These are phyloP conservation scores for Leptopilina syphax DNA, from an alignment of 2,888 invertebrate genomes.

Conservation along the genomic window DNA sequence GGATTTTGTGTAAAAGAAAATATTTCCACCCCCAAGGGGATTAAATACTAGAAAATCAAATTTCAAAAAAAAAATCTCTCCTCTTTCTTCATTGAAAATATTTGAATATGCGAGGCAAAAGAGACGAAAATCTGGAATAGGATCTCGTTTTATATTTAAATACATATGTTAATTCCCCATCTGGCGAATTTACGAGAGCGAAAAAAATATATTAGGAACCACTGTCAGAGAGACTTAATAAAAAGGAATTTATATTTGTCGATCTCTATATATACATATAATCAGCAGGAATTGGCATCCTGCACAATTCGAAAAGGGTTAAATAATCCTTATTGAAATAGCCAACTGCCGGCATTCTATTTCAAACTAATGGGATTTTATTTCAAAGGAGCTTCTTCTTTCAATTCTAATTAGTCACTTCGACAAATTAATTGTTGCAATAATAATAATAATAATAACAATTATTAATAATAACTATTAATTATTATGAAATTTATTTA, in stretches of 20 bases:
- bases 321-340: conserved; percentile 29
- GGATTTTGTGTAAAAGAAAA: no score
- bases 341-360: conserved; percentile 5
- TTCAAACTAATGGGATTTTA: background rate
- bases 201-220: background rate
- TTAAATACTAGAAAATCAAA: conserved; percentile 46
- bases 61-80: conserved; percentile 46
- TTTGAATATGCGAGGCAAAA: no score
- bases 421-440: no score
- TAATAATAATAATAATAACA: no score
- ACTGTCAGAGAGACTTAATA: conserved; percentile 20
- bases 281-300: conserved; percentile 55
- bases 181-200: conserved; percentile 56
- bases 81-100: conserved; percentile 54
- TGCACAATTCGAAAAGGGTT: conserved; percentile 13
- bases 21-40: no score
- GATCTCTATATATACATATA: conserved; percentile 35
- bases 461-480: no score
- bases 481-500: no score
- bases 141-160: conserved; percentile 50
- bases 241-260: conserved; percentile 56
- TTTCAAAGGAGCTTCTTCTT: background rate
- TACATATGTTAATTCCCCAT: conserved; percentile 70
- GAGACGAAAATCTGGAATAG: conserved; percentile 59
- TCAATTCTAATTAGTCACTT: background rate